These are phyloP conservation scores for western clawed frog (Xenopus tropicalis) DNA, from an alignment of 2,113 vertebrate species.

Conservation along the genomic window UCB_Xtro_10.0 CM004445.2:111880001-111880500, in stretches of 20 bases:
- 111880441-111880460: conserved; percentile 23
- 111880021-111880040: conserved; percentile 11
- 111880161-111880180: conserved; percentile 94
- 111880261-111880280: background rate
- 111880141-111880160: conserved; percentile 94
- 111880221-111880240: conserved; percentile 55
- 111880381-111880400: conserved; percentile 3
- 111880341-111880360: background rate
- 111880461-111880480: conserved; percentile 6
- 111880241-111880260: background rate
- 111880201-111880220: conserved; percentile 96
- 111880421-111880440: conserved; percentile 8
- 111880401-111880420: conserved; percentile 14
- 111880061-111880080: conserved; percentile 54
- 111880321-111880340: background rate
- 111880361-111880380: background rate
- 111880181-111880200: conserved; percentile 95
- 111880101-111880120: conserved; percentile 68
- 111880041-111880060: conserved; percentile 61
- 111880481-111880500: background rate
- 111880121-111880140: conserved; percentile 76
- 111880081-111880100: conserved; percentile 61
- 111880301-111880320: conserved; percentile 8
- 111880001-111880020: background rate
- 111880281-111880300: conserved; percentile 3